Evolutionary conservation across 2,888 invertebrate species (phyloP), one percentile per base, ranked within the genome.

Genomic region (Andrena praecox): DNA sequence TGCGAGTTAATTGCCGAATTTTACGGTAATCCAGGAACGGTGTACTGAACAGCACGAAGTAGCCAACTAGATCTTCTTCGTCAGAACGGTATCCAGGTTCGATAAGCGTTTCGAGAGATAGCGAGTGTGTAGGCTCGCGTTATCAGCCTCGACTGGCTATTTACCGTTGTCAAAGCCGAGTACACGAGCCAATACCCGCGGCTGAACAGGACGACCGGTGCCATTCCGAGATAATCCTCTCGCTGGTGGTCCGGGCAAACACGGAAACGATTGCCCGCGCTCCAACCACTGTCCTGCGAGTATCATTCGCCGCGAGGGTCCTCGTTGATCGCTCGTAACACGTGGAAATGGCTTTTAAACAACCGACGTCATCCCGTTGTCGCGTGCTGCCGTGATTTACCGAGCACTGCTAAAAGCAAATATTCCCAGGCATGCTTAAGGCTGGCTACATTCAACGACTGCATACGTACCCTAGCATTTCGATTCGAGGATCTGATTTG

Each of bases 201-300:
- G 50, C 31, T 33, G 73, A 73, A 78, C 84, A 82, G 64, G 68
- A 77, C 74, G 85, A 82, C 85, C 80, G 68, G 81, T 82, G 85
- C 84, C 82, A 82, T 88, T 87, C 76, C 78, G 78, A 87, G 88
- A 88, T 88, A 87, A 87, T 87, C 83, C 82, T 64, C 84, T 77
- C 78, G 77, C 80, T 76, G 88, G 88, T 88, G 88, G 88, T 88
- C 88, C 88, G 76, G 73, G 70, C 80, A 71, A 87, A 88, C 82
- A 84, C 87, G 88, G 87, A 88, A 88, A 88, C 81, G 68, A 60
- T 72, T 76, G 68, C 67, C 48, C 16, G 42, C 33, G 33, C 74
- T 54, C 79, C 33, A 16, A 48, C 2, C 60, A 50, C 50, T 12
- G 50, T 54, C 82, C n/a, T 62, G 52, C 48, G 42, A 66, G 70